A percentile compares a stretch with the other conserved stretches of the same genome.
Conservation (phyloP, 2,113 vertebrate genomes). For the Aldabrachelys gigantea region DNA sequence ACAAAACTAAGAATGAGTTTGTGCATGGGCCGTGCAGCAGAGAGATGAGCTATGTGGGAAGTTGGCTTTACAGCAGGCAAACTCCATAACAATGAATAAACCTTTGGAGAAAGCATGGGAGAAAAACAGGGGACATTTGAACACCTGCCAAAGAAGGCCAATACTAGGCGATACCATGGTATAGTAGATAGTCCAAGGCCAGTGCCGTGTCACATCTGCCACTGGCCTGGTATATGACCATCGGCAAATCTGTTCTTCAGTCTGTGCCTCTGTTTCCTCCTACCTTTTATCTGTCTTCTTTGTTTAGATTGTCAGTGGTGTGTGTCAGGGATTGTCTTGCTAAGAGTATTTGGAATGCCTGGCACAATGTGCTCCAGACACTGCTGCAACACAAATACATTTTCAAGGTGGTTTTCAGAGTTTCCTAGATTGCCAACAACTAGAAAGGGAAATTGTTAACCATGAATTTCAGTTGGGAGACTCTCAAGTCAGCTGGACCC, state of each 20-base stretch:
- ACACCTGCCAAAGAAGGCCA: background rate
- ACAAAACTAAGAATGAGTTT: background rate
- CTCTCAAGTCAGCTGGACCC: constrained; percentile 6
- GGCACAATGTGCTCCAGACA: background rate
- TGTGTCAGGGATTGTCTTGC: background rate
- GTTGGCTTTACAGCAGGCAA: background rate
- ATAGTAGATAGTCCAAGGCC: background rate
- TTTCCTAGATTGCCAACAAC: constrained; percentile 46
- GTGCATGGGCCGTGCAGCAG: background rate
- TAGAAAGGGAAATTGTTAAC: constrained; percentile 19
- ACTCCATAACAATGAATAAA: background rate
- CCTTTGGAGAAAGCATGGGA: background rate
- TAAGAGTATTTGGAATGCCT: background rate
- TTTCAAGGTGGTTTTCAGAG: constrained; percentile 56
- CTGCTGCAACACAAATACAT: constrained; percentile 22
- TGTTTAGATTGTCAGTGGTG: background rate
- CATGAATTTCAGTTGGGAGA: constrained; percentile 33
- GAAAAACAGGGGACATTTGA: background rate
- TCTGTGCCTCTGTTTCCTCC: background rate
- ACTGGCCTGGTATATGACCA: background rate
- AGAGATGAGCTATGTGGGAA: background rate
- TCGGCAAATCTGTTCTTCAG: background rate
- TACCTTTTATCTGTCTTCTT: background rate
- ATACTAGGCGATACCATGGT: background rate
- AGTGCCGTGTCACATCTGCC: background rate